Conservation (phyloP, 2,113 vertebrate genomes). For the Engystomops pustulosus region DNA sequence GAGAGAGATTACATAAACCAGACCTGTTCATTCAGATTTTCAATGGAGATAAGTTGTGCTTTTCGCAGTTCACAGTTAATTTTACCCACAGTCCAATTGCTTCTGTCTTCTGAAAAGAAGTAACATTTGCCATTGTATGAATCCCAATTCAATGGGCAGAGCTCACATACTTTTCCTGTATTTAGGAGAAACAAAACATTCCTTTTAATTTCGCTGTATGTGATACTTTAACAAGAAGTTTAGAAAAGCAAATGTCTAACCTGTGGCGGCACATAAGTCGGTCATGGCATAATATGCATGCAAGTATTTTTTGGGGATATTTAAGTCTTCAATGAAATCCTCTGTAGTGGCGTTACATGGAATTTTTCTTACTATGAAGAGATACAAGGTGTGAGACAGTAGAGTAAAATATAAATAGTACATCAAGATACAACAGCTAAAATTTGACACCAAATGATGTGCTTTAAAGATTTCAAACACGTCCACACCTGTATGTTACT, state of each 20-base stretch:
- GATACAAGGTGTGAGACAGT: not conserved
- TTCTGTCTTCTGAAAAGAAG: slow-evolving; percentile 36
- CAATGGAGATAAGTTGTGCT: slow-evolving; percentile 39
- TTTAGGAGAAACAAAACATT: not conserved
- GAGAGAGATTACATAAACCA: too few species aligned
- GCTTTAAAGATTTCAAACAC: too few species aligned
- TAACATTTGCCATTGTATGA: slow-evolving; percentile 10
- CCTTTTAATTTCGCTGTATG: not conserved
- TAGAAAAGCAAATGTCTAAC: not conserved
- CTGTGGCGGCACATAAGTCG: slow-evolving; percentile 19
- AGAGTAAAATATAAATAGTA: not conserved
- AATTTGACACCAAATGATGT: too few species aligned
- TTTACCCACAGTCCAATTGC: not conserved
- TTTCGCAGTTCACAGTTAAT: not conserved
- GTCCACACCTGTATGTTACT: too few species aligned
- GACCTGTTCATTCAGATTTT: slow-evolving; percentile 19
- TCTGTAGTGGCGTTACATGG: not conserved
- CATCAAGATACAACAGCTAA: too few species aligned
- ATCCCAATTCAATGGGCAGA: slow-evolving; percentile 42
- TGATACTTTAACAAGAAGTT: not conserved
- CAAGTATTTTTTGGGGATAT: not conserved
- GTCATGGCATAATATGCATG: not conserved
- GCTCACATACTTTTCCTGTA: not conserved
- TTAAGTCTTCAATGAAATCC: not conserved
- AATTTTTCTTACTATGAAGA: not conserved